A percentile compares a stretch with the other conserved stretches of the same genome.
phyloP scores from a whole-genome alignment of 2,797 vertebrate species.

The Potorous gilbertii region DNA sequence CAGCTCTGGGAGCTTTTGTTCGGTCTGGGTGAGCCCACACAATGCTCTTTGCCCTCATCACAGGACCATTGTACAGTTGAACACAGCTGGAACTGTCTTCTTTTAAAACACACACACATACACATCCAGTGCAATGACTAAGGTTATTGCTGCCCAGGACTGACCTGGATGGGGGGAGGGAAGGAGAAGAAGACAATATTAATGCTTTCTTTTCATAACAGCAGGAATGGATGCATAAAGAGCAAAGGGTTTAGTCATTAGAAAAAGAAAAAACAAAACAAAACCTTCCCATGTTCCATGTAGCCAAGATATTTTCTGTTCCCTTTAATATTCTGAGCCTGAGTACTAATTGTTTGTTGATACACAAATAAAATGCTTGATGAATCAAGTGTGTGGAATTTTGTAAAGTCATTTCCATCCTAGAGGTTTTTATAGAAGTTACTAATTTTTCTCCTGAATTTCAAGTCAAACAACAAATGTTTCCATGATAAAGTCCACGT shows the following conservation, averaged over 20 bases:
- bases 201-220: not conserved
- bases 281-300: not conserved
- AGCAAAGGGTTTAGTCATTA: not conserved
- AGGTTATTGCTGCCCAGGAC: not conserved
- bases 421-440: not conserved
- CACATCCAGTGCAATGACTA: not conserved
- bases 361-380: constrained; percentile 19
- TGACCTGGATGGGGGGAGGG: constrained; percentile 8
- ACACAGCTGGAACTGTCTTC: not conserved
- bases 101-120: not conserved
- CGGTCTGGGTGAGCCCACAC: not conserved
- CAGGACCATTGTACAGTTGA: not conserved
- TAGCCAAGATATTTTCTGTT: not conserved
- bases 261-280: not conserved
- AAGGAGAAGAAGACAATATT: not conserved
- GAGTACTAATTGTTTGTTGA: constrained; percentile 20
- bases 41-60: not conserved
- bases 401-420: constrained; percentile 22
- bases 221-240: not conserved
- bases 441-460: constrained; percentile 21
- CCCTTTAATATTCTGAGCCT: constrained; percentile 9
- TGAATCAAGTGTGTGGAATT: constrained; percentile 27
- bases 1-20: not conserved
- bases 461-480: constrained; percentile 38
- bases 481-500: constrained; percentile 25